Evolutionary conservation across 1,140 invertebrate genomes (phyloP).

Genomic region (Artemia franciscana): DNA sequence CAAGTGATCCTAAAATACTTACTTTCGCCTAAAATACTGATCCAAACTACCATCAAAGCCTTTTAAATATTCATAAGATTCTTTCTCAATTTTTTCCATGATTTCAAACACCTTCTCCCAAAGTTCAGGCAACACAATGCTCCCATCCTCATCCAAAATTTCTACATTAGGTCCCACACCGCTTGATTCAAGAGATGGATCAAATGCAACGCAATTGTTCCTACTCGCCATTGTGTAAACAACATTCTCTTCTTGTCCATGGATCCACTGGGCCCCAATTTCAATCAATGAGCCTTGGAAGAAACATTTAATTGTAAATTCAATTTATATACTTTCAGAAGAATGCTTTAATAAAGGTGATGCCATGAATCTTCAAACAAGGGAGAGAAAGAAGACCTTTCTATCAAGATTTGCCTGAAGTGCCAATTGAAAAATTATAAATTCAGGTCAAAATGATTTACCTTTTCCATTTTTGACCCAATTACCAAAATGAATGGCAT

Average conservation of each 20-base stretch:
- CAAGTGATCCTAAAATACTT: too few species aligned
- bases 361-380: too few species aligned
- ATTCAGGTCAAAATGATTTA: too few species aligned
- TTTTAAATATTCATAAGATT: slow-evolving; percentile 4
- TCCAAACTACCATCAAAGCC: slow-evolving; percentile 1
- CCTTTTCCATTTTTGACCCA: too few species aligned
- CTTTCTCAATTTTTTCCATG: slow-evolving; percentile 7
- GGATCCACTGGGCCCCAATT: slow-evolving; percentile 26
- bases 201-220: slow-evolving; percentile 4
- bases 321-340: too few species aligned
- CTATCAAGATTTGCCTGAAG: too few species aligned
- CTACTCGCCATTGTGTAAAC: slow-evolving; percentile 15
- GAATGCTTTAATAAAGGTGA: too few species aligned
- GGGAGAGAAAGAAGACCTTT: too few species aligned
- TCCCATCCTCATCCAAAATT: slow-evolving; percentile 15
- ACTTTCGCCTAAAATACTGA: not conserved
- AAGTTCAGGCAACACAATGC: slow-evolving; percentile 14
- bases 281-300: slow-evolving; percentile 17
- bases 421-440: too few species aligned
- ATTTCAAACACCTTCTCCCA: slow-evolving; percentile 10
- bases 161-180: slow-evolving; percentile 6
- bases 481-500: too few species aligned
- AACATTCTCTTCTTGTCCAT: slow-evolving; percentile 20
- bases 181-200: slow-evolving; percentile 2
- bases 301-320: too few species aligned